Base-by-base conservation (phyloP, 1,140 invertebrate genomes). In the Drosophila aff. region DNA sequence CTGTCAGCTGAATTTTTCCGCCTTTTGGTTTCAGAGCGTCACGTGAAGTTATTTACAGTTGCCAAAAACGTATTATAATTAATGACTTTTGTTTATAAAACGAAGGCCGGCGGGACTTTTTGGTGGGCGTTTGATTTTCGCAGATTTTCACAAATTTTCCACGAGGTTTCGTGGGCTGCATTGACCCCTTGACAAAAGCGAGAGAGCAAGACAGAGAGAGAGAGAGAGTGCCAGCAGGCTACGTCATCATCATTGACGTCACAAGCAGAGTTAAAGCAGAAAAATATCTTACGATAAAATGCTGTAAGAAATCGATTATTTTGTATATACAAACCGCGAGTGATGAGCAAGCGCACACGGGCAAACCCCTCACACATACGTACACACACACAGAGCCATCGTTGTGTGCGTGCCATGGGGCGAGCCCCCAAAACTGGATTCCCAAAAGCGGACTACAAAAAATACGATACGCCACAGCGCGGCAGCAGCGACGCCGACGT, bases 341-440 rank as follows among this genome's bases (percentile, higher is more conserved):
- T 61, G 64, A 83, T 71, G 81, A 76, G 81, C 81, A 82, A 76
- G 81, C 81, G 81, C 81, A 83, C 65, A 73, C n/a, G 69, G 66
- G 50, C 64, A 69, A 77, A 44, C 40, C 59, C 59, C 62, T 21
- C 64, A 52, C 50, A 76, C 53, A 61, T 52, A 78, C 16, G 40
- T 33, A 65, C 43, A 67, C 40, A 43, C 23, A 44, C 13, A 55
- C 13, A 33, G 11, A 23, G 46, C 31, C 38, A 11, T 28, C 1
- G 44, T 62, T 80, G 57, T 83, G 46, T 65, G 49, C 43, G 43
- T 81, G 58, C 46, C 53, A 63, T 76, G 79, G 81, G 86, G 86
- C 86, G 86, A 90, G 82, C 85, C 85, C 85, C 85, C 86, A 90
- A 90, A 90, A 90, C 86, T 90, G 79, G 86, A 79, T 82, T 82